phyloP scores from a whole-genome alignment of 2,797 vertebrate genomes.

The Sebastes umbrosus region DNA sequence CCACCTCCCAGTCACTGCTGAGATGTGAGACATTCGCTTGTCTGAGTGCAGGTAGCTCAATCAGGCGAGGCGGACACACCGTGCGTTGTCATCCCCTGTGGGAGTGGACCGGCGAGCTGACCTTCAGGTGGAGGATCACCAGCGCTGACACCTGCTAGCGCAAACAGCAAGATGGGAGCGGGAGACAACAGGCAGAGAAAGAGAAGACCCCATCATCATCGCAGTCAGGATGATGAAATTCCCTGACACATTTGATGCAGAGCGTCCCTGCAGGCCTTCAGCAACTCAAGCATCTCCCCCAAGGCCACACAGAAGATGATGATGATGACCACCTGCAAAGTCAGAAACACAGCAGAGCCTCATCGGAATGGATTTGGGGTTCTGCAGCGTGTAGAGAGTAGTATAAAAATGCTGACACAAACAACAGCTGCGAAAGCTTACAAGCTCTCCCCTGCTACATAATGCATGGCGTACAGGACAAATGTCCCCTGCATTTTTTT shows the following conservation, averaged over 20 bases:
- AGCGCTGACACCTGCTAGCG: not conserved
- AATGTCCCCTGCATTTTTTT: constrained; percentile 86
- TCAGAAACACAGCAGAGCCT: constrained; percentile 2
- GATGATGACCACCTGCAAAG: constrained; percentile 44
- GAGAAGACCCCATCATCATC: constrained; percentile 8
- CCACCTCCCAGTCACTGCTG: not conserved
- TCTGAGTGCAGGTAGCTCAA: constrained; percentile 8
- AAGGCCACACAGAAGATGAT: not conserved
- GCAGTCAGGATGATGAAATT: not conserved
- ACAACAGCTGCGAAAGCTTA: constrained; percentile 85
- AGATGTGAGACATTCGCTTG: not conserved
- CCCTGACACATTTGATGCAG: not conserved
- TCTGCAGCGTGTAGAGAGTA: constrained; percentile 8
- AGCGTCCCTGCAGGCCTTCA: not conserved
- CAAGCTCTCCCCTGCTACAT: constrained; percentile 85
- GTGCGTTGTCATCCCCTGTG: not conserved
- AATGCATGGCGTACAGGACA: constrained; percentile 92
- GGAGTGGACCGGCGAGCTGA: not conserved
- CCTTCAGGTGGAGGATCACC: constrained; percentile 21
- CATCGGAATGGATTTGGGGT: constrained; percentile 17
- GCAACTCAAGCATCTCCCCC: not conserved
- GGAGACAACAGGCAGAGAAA: not conserved
- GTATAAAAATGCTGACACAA: constrained; percentile 73
- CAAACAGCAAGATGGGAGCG: not conserved
- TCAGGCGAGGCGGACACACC: not conserved